These are phyloP conservation scores for Cecropterus lyciades DNA, from an alignment of 1,140 invertebrate genomes.

Conservation along the genomic window DNA sequence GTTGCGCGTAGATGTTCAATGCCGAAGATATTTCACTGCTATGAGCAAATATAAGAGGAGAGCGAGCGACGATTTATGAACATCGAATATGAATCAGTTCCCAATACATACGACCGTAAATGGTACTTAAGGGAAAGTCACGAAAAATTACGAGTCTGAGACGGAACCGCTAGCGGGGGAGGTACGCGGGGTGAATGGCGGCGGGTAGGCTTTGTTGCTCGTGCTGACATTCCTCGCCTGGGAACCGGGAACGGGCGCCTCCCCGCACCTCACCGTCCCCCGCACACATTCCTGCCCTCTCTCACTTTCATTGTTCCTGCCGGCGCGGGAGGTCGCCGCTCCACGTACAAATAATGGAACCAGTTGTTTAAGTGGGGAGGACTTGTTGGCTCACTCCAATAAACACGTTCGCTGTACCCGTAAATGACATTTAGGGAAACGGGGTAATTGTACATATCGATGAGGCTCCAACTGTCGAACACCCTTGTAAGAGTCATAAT, in stretches of 20 bases:
- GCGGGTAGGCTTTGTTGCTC: constrained; percentile 79
- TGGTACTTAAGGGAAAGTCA: constrained; percentile 68
- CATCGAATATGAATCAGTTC: constrained; percentile 59
- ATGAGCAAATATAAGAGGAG: no score
- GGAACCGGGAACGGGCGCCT: constrained; percentile 68
- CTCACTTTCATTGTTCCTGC: constrained; percentile 81
- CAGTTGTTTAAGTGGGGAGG: constrained; percentile 68
- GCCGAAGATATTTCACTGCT: no score
- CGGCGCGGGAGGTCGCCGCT: constrained; percentile 78
- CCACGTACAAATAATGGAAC: constrained; percentile 73
- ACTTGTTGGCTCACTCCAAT: constrained; percentile 68
- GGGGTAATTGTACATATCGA: constrained; percentile 53
- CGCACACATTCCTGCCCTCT: constrained; percentile 76
- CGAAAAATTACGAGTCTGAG: constrained; percentile 70
- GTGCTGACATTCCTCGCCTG: constrained; percentile 80
- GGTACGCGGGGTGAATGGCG: constrained; percentile 68
- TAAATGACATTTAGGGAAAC: constrained; percentile 72
- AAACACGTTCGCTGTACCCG: constrained; percentile 67
- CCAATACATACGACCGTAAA: constrained; percentile 47
- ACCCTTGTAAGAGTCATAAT: constrained; percentile 22
- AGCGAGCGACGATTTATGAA: constrained; percentile 38
- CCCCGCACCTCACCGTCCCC: constrained; percentile 40
- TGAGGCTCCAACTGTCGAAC: constrained; percentile 27
- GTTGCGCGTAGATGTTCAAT: no score
- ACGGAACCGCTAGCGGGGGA: constrained; percentile 58